These are phyloP conservation scores for Corythaixoides concolor DNA, from an alignment of 2,113 vertebrate genomes.

Conservation along the genomic window DNA sequence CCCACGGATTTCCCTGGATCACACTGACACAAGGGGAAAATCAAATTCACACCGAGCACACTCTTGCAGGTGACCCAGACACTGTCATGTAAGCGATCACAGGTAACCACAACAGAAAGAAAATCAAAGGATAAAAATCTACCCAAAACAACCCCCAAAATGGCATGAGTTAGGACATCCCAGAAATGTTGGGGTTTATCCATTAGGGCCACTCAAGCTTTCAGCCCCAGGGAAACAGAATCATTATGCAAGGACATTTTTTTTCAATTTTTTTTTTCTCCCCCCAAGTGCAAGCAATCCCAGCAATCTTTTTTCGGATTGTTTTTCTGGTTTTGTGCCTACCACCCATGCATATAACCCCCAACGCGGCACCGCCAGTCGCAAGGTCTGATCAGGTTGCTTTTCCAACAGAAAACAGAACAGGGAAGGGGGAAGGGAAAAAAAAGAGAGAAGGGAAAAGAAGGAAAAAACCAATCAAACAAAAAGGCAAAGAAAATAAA, in stretches of 20 bases:
- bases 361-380: not conserved
- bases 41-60: not conserved
- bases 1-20: not conserved
- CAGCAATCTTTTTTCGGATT: not conserved
- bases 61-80: not conserved
- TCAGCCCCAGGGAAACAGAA: not conserved
- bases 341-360: not conserved
- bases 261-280: not conserved
- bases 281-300: not conserved
- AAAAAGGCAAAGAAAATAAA: not conserved
- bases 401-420: slow-evolving; percentile 15
- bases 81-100: not conserved
- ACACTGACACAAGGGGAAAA: not conserved
- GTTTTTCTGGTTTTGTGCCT: not conserved
- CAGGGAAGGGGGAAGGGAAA: not conserved
- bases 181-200: not conserved
- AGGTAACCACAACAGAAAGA: slow-evolving; percentile 21
- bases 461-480: not conserved
- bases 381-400: not conserved
- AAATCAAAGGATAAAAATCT: not conserved
- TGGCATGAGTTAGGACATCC: not conserved
- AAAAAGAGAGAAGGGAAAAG: not conserved
- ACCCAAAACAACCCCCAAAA: not conserved
- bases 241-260: not conserved
- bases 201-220: not conserved